Evolutionary conservation across 2,888 invertebrate species (phyloP), one percentile per base, ranked within the genome.

Genomic region (Agriopis aurantiaria): DNA sequence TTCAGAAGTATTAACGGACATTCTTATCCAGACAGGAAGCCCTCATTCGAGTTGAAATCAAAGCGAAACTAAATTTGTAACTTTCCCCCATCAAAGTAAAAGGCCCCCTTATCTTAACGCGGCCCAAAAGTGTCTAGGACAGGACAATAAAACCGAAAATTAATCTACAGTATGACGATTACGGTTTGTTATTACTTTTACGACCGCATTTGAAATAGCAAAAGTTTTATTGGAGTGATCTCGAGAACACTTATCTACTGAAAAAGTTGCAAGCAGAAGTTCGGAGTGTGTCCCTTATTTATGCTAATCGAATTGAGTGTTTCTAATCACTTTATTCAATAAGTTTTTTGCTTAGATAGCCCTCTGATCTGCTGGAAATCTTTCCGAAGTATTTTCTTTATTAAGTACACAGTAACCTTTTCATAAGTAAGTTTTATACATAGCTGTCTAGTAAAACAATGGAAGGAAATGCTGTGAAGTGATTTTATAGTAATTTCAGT

Each of bases 141-240:
- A 62, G 59, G 61, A 68, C 58, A 73, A 69, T 73, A 72, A 75
- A 75, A 69, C 57, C 65, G 69, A 72, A 74, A 72, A 73, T 75
- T 73, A 68, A 69, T 71, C 69, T 68, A 63, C 68, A 48, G 45
- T 69, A 61, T 59, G 66, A 64, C 65, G 65, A 73, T 75, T 65
- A 68, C 61, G 49, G 51, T 60, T 69, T 65, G 51, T 67, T 71
- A 66, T 70, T 63, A 60, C 57, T 69, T 73, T 73, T 65, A 72
- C 62, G 72, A 65, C 51, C 58, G 62, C 68, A 65, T 65, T 65
- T 59, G 56, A 53, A 65, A 65, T 71, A 48, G 48, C 65, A 10
- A 65, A 71, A 68, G 62, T 71, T 71, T 63, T 67, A 70, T 65
- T 57, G 48, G 43, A 45, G 57, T 56, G 56, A 59, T 69, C 43